Conservation (phyloP, 2,888 invertebrate genomes). For the Drosophila siamana region DNA sequence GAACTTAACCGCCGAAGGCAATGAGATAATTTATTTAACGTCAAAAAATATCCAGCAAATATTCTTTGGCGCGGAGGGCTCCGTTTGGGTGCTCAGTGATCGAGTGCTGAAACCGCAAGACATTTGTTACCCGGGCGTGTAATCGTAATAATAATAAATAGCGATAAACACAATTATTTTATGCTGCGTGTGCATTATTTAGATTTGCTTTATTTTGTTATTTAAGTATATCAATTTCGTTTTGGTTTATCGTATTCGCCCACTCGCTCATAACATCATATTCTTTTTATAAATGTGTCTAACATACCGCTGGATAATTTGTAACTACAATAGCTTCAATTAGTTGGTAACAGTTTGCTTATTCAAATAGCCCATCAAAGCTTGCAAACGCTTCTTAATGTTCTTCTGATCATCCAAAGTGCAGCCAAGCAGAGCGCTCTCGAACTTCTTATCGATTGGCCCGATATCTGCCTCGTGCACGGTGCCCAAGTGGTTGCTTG, state of each 20-base stretch:
- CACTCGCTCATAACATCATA: slow-evolving; percentile 20
- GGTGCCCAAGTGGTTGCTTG: slow-evolving; percentile 80
- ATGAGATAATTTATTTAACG: slow-evolving; percentile 83
- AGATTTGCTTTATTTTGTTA: slow-evolving; percentile 31
- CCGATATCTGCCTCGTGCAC: slow-evolving; percentile 67
- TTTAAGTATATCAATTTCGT: slow-evolving; percentile 27
- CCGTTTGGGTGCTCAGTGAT: slow-evolving; percentile 83
- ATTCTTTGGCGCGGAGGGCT: slow-evolving; percentile 77
- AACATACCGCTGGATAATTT: slow-evolving; percentile 32
- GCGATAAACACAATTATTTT: slow-evolving; percentile 18
- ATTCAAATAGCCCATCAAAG: slow-evolving; percentile 92
- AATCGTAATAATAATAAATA: slow-evolving; percentile 10
- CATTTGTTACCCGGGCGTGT: slow-evolving; percentile 74
- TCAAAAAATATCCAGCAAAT: slow-evolving; percentile 83
- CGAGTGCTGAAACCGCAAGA: slow-evolving; percentile 78
- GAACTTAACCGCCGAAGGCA: slow-evolving; percentile 81
- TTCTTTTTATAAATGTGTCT: slow-evolving; percentile 25
- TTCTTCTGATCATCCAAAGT: slow-evolving; percentile 95
- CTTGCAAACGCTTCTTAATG: slow-evolving; percentile 93
- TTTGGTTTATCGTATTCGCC: slow-evolving; percentile 39
- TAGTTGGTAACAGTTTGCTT: slow-evolving; percentile 86
- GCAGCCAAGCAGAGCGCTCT: slow-evolving; percentile 92
- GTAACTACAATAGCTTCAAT: slow-evolving; percentile 36
- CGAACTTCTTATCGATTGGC: slow-evolving; percentile 91
- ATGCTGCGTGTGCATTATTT: slow-evolving; percentile 14